Base-by-base conservation (phyloP, 2,113 vertebrate genomes). In the Protomyctophum bolini region DNA sequence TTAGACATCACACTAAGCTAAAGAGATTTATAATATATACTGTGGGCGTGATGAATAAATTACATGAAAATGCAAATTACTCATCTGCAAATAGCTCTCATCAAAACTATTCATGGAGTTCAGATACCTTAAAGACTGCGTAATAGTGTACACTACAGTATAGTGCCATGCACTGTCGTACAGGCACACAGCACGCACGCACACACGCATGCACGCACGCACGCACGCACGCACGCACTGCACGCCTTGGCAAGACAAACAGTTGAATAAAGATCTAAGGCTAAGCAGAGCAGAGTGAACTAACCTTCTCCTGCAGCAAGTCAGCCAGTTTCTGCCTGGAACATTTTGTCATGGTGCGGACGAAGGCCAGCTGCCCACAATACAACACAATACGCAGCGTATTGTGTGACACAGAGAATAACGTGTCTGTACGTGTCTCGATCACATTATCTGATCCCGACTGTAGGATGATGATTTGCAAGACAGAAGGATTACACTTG, bases 401-500 rank as follows among this genome's bases (percentile, higher is more conserved):
- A 68, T 28, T 61, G 51, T 58, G n/a, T 49, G 48, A 66, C 49
- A 14, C 29, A 61, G 57, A 33, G 45, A 3, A 21, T 21, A 21
- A 0, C 45, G 58, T 73, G 56, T 70, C 28, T 79, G 58, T 76
- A 55, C 58, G 62, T 66, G 57, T 73, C 28, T n/a, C 46, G 72
- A 76, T 81, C 63, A 82, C 48, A 75, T 66, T 81, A 79, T 89
- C 84, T 83, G 69, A 82, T 68, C 75, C 75, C 82, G 66, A 72
- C 70, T 59, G 73, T 54, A 61, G 66, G 77, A 69, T 73, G 77
- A 69, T 73, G 70, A 72, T 88, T 90, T 74, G 78, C 79, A 81
- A 72, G 70, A 78, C 81, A 81, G 84, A 84, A 83, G 90, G 89
- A 90, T 88, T 90, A 90, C 77, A 83, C 83, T 86, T 74, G n/a